Conservation (phyloP, 2,797 vertebrate genomes). For the Perodicticus potto region DNA sequence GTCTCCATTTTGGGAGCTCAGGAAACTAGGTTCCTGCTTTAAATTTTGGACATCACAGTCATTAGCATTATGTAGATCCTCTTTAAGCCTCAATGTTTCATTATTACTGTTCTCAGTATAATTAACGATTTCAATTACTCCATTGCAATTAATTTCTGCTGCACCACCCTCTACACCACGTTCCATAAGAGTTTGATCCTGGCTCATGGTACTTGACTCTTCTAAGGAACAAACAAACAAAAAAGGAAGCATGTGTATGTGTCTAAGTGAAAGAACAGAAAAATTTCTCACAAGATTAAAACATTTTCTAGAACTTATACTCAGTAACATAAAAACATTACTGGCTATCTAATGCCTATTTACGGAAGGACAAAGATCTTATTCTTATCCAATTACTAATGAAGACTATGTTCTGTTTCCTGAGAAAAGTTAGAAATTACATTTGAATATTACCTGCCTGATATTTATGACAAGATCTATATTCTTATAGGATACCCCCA, state of each 20-base stretch:
- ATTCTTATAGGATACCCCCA: conserved; percentile 71
- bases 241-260: conserved; percentile 42
- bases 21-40: conserved; percentile 80
- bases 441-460: conserved; percentile 60
- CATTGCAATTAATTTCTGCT: conserved; percentile 92
- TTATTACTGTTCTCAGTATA: conserved; percentile 80
- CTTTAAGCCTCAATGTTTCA: conserved; percentile 83
- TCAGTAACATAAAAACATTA: conserved; percentile 44
- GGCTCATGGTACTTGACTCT: conserved; percentile 83
- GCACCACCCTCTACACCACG: conserved; percentile 78
- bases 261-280: conserved; percentile 31
- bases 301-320: conserved; percentile 58
- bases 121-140: conserved; percentile 84
- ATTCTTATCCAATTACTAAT: conserved; percentile 64
- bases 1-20: conserved; percentile 82
- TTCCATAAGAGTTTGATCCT: conserved; percentile 86
- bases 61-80: conserved; percentile 89
- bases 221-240: conserved; percentile 81
- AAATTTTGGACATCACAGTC: conserved; percentile 80
- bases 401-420: conserved; percentile 44
- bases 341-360: conserved; percentile 38
- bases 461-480: conserved; percentile 37
- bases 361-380: conserved; percentile 47
- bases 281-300: conserved; percentile 55
- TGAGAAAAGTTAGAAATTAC: conserved; percentile 71